Percentiles rank a stretch among this genome's conserved stretches.
These are phyloP conservation scores for Caracal caracal DNA, from an alignment of 2,113 vertebrate species.

Conservation along the genomic window DNA sequence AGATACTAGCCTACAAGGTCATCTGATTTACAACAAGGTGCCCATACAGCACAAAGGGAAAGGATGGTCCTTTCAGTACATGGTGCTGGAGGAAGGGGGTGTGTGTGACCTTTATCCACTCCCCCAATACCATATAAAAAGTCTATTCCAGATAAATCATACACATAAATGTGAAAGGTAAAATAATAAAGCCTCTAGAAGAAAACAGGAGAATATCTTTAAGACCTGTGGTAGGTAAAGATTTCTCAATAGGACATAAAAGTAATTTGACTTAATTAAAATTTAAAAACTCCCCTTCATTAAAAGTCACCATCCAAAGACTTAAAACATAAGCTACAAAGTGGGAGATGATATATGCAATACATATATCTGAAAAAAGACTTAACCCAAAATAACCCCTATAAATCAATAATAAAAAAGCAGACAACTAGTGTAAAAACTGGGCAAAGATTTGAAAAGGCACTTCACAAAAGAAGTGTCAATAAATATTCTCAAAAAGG, in stretches of 20 bases:
- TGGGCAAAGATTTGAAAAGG: background rate
- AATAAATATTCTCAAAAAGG: background rate
- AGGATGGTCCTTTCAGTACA: background rate
- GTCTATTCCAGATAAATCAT: background rate
- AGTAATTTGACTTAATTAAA: constrained; percentile 1
- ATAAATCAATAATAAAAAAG: constrained; percentile 16
- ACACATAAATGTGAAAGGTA: background rate
- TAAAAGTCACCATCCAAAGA: constrained; percentile 10
- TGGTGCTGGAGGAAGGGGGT: too few relatives aligned
- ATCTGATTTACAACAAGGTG: background rate
- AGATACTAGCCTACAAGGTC: background rate
- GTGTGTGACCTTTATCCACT: background rate
- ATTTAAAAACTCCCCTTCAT: constrained; percentile 21
- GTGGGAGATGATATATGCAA: background rate
- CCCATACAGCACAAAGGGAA: background rate
- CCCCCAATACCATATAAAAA: background rate
- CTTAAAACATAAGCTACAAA: constrained; percentile 7
- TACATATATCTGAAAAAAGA: background rate
- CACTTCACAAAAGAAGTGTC: background rate
- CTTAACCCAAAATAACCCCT: background rate
- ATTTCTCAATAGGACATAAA: constrained; percentile 27
- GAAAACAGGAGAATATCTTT: background rate
- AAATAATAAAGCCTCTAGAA: constrained; percentile 2
- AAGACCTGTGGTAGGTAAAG: background rate
- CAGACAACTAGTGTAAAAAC: background rate